Percentiles rank a stretch among this genome's conserved stretches.
Evolutionary conservation across 2,113 vertebrate species (phyloP).

Genomic region (Melanocharis versteri): DNA sequence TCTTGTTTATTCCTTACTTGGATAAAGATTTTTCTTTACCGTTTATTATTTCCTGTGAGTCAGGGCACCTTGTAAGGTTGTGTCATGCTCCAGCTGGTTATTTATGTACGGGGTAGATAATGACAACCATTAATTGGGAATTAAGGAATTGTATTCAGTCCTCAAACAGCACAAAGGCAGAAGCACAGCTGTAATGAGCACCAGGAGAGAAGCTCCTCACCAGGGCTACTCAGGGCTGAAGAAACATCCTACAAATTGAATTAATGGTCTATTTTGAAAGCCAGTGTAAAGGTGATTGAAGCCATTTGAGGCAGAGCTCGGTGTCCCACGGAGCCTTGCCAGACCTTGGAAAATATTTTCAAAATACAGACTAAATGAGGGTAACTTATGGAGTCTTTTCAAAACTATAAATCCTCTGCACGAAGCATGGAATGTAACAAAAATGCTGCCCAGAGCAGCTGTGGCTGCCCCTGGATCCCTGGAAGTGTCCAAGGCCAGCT

Average conservation of each 20-base stretch:
- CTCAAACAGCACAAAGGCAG: not conserved
- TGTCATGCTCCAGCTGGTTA: not conserved
- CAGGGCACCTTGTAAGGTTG: not conserved
- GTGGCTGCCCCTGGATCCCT: not conserved
- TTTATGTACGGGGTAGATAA: not conserved
- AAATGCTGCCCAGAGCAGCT: not conserved
- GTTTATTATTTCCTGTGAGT: not conserved
- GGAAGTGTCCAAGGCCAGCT: rapidly evolving
- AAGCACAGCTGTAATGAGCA: not conserved
- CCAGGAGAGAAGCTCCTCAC: not conserved
- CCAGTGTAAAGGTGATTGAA: not conserved
- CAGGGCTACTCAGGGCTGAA: not conserved
- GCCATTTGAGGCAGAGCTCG: not conserved
- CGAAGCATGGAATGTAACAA: not conserved
- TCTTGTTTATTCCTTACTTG: not conserved
- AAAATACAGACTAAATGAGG: not conserved
- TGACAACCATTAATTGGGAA: constrained; percentile 12
- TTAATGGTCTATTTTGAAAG: not conserved
- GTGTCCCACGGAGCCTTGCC: not conserved
- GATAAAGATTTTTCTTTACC: not conserved
- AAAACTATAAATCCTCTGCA: not conserved
- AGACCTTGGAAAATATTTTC: not conserved
- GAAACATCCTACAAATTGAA: not conserved
- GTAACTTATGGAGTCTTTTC: not conserved
- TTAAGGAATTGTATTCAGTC: not conserved